These are phyloP conservation scores for Argyrosomus japonicus DNA, from an alignment of 2,113 vertebrate genomes.

Conservation along the genomic window DNA sequence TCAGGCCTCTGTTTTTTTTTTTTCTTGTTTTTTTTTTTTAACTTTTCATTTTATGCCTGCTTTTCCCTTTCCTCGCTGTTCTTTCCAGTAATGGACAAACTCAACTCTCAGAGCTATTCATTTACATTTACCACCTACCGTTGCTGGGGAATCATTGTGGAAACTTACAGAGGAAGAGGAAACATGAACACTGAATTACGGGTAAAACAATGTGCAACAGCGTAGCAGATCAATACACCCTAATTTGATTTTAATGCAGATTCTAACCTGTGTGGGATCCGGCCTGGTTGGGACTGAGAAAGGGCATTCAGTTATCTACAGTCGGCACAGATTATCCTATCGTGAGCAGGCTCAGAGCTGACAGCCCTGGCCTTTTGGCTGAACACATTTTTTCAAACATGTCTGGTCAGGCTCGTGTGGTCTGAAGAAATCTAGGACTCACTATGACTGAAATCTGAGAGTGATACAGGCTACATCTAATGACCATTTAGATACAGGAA, in stretches of 20 bases:
- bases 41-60: slow-evolving; percentile 63
- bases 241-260: slow-evolving; percentile 68
- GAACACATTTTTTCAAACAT: slow-evolving; percentile 60
- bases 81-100: slow-evolving; percentile 48
- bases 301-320: slow-evolving; percentile 67
- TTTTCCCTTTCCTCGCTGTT: slow-evolving; percentile 52
- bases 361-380: slow-evolving; percentile 74
- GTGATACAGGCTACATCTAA: slow-evolving; percentile 34
- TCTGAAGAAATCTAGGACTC: slow-evolving; percentile 55
- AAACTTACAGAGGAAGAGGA: slow-evolving; percentile 24
- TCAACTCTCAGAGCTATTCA: slow-evolving; percentile 47
- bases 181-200: slow-evolving; percentile 25
- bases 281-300: slow-evolving; percentile 56
- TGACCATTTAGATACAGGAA: slow-evolving; percentile 35
- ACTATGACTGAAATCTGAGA: slow-evolving; percentile 52
- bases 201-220: slow-evolving; percentile 53
- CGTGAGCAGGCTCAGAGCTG: slow-evolving; percentile 61
- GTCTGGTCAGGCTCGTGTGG: slow-evolving; percentile 58
- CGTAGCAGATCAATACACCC: slow-evolving; percentile 35
- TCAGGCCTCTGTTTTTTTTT: slow-evolving; percentile 64
- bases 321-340: slow-evolving; percentile 71
- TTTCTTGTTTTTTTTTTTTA: slow-evolving; percentile 17
- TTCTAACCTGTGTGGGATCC: slow-evolving; percentile 62
- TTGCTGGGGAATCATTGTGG: slow-evolving; percentile 16
- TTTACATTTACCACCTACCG: slow-evolving; percentile 54